Evolutionary conservation across 2,888 invertebrate species (phyloP).

Genomic region (Macrosiphum euphorbiae): DNA sequence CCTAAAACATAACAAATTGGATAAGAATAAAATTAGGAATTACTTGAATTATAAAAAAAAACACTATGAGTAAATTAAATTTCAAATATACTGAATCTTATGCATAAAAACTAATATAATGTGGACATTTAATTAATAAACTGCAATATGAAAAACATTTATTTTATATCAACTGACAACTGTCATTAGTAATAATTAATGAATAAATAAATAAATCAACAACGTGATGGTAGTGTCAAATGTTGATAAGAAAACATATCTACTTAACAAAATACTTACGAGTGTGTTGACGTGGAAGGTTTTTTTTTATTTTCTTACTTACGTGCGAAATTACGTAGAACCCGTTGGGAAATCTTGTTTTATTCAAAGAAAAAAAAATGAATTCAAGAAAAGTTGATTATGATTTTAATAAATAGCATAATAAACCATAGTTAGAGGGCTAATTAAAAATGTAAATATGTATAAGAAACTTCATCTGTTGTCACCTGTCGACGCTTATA

Average conservation of each 20-base stretch:
- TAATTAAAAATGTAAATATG: not conserved
- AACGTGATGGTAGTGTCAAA: not conserved
- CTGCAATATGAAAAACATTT: not conserved
- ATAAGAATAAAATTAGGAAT: not conserved
- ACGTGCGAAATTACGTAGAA: not conserved
- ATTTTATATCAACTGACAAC: not conserved
- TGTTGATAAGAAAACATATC: not conserved
- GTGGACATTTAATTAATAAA: not conserved
- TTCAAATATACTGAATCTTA: not conserved
- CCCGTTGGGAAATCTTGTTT: slow-evolving; percentile 29
- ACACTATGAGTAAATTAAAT: not conserved
- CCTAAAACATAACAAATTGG: not conserved
- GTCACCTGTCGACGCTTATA: not conserved
- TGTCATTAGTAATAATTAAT: not conserved
- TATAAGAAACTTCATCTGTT: not conserved
- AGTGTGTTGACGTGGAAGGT: not conserved
- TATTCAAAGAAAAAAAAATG: not conserved
- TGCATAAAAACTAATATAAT: not conserved
- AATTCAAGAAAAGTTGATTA: not conserved
- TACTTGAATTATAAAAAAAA: not conserved
- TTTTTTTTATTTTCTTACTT: slow-evolving; percentile 10
- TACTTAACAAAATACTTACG: not conserved
- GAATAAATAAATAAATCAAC: not conserved
- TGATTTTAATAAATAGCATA: not conserved
- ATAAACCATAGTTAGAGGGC: not conserved